Conservation (phyloP, 1,140 invertebrate species). For the Drosophila obscura region DNA sequence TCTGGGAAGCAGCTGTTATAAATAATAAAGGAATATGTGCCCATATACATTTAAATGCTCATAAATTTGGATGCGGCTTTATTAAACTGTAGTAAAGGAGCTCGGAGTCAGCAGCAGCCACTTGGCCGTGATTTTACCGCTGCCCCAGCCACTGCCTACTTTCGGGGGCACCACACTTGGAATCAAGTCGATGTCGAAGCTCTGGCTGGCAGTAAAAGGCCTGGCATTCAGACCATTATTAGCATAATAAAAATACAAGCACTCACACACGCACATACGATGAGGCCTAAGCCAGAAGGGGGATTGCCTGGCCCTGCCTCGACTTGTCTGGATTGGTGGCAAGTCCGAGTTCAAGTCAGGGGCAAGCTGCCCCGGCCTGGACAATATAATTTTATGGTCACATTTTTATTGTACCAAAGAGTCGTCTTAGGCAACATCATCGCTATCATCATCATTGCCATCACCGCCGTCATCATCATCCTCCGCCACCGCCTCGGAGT, state of each 20-base stretch:
- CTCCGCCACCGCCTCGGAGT: no score
- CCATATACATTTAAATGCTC: constrained; percentile 68
- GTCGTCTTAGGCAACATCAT: constrained; percentile 59
- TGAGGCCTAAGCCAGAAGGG: constrained; percentile 45
- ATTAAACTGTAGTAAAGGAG: constrained; percentile 77
- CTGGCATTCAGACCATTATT: constrained; percentile 73
- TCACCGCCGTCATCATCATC: constrained; percentile 15
- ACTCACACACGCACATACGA: constrained; percentile 45
- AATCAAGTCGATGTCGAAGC: constrained; percentile 12
- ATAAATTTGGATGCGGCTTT: constrained; percentile 75
- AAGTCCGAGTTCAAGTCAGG: constrained; percentile 43
- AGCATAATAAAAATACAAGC: constrained; percentile 82
- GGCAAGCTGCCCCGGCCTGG: constrained; percentile 48
- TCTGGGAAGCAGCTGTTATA: constrained; percentile 71
- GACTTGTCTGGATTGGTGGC: constrained; percentile 26
- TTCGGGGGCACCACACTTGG: constrained; percentile 62
- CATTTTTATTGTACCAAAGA: constrained; percentile 76
- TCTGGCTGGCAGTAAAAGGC: constrained; percentile 44
- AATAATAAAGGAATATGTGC: constrained; percentile 72
- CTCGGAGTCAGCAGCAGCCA: constrained; percentile 20
- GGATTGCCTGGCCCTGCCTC: constrained; percentile 14
- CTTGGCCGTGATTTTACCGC: constrained; percentile 38
- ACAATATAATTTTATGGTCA: constrained; percentile 81
- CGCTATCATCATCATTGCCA: constrained; percentile 39
- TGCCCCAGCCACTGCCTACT: constrained; percentile 61